Conservation (phyloP, 2,888 invertebrate species). For the Crossocerus cetratus region DNA sequence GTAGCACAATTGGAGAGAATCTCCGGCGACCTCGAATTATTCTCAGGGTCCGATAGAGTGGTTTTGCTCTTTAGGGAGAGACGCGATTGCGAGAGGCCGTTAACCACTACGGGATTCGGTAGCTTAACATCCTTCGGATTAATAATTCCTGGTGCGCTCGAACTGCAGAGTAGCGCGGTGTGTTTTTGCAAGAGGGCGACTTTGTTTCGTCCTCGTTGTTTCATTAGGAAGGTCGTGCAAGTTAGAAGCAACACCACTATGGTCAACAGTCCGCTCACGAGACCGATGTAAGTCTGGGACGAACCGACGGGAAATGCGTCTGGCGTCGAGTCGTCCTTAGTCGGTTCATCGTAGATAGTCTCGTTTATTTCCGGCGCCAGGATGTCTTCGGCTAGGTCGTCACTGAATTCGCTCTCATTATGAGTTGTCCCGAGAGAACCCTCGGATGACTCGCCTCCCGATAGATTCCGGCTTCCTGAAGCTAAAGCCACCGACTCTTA, state of each 20-base stretch:
- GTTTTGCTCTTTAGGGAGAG: conserved; percentile 21
- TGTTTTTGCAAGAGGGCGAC: conserved; percentile 82
- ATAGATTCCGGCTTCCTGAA: conserved; percentile 51
- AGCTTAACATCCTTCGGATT: conserved; percentile 81
- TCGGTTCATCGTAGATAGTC: conserved; percentile 58
- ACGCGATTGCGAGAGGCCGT: conserved; percentile 74
- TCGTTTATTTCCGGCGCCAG: conserved; percentile 56
- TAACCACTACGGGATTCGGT: conserved; percentile 79
- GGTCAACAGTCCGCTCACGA: conserved; percentile 84
- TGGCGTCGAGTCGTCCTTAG: conserved; percentile 73
- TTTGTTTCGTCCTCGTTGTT: conserved; percentile 82
- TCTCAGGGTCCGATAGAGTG: conserved; percentile 53
- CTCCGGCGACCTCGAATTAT: conserved; percentile 49
- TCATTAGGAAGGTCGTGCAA: conserved; percentile 83
- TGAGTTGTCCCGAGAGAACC: conserved; percentile 7
- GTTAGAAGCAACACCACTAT: conserved; percentile 83
- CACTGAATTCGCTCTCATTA: conserved; percentile 32
- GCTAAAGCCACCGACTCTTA: conserved; percentile 16
- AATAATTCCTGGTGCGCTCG: conserved; percentile 79
- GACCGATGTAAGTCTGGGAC: conserved; percentile 77
- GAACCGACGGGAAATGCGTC: conserved; percentile 81
- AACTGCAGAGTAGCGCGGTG: conserved; percentile 80
- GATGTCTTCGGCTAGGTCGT: conserved; percentile 2
- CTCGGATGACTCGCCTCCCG: conserved; percentile 26
- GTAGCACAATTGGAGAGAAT: conserved; percentile 25